Percentiles rank a stretch among this genome's conserved stretches.
Evolutionary conservation across 1,140 invertebrate species (phyloP).

Genomic region (Gonatopus flavifemur): DNA sequence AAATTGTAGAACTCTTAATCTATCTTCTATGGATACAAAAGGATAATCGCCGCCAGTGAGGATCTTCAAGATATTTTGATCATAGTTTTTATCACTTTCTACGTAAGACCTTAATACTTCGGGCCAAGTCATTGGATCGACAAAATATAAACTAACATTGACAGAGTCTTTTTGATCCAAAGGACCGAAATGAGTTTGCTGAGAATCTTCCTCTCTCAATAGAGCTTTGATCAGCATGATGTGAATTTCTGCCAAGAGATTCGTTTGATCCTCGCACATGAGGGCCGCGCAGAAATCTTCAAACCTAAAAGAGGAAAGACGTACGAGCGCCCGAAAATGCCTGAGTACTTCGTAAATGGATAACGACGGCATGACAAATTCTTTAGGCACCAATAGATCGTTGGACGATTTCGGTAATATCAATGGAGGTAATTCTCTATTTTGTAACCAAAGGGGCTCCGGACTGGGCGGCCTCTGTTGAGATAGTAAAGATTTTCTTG

Average conservation of each 20-base stretch:
- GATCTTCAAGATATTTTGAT: slow-evolving; percentile 69
- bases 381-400: slow-evolving; percentile 81
- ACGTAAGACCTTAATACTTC: slow-evolving; percentile 87
- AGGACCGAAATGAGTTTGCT: slow-evolving; percentile 93
- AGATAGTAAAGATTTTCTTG: slow-evolving; percentile 57
- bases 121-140: slow-evolving; percentile 94
- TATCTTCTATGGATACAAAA: slow-evolving; percentile 79
- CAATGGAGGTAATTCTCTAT: slow-evolving; percentile 75
- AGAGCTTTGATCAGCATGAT: slow-evolving; percentile 89
- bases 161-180: slow-evolving; percentile 95
- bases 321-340: slow-evolving; percentile 85
- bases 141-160: slow-evolving; percentile 87
- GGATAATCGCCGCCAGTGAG: slow-evolving; percentile 84
- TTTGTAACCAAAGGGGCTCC: slow-evolving; percentile 84
- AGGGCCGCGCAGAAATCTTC: slow-evolving; percentile 95
- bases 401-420: slow-evolving; percentile 85
- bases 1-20: slow-evolving; percentile 85
- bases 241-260: slow-evolving; percentile 88
- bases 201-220: slow-evolving; percentile 90
- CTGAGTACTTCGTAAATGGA: slow-evolving; percentile 93
- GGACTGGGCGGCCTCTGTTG: slow-evolving; percentile 74
- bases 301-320: slow-evolving; percentile 90
- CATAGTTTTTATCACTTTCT: slow-evolving; percentile 83
- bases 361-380: slow-evolving; percentile 76
- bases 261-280: slow-evolving; percentile 88